Base-by-base conservation (phyloP, 2,888 invertebrate genomes). In the Caenorhabditis panamensis region DNA sequence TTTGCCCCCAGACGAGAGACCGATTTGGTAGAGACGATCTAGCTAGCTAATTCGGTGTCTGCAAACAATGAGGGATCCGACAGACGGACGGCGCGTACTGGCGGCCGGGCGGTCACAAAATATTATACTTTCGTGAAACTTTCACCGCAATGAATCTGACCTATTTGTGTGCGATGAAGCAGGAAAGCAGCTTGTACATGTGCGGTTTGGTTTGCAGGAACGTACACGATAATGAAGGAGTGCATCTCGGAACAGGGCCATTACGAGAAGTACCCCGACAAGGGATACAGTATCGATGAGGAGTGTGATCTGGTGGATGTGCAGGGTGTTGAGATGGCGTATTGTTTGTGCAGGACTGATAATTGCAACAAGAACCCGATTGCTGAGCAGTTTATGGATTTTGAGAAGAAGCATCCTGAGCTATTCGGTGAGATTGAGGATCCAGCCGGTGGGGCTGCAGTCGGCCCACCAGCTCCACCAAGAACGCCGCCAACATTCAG, bases 221-320 rank as follows among this genome's bases (percentile, higher is more conserved):
- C 88, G 6, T 90, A 84, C 82, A 86, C 88, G n/a, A 75, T 89
- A 13, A 81, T 86, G 83, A 90, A 90, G 67, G 90, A 90, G 62
- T 90, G 90, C 75, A 88, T 89, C 22, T 84, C 87, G 28, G 90
- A 88, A 71, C 63, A 64, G 20, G 88, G 88, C 41, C 89, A 89
- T 80, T 86, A 87, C 76, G 77, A 53, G 24, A 84, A 69, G 6
- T 89, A 87, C 63, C 88, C 88, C 3, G 71, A 80, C 28, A 89
- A 89, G 56, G 82, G 81, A 9, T 86, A 87, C 58, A 82, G 82
- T 13, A 69, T 88, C 18, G 88, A 87, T 31, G 88, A 87, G 18
- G 89, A 89, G 51, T 89, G 89, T 56, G 89, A 89, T 61, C 71
- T 89, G 53, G 73, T 88, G 4, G 86, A 88, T 24, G 77, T 88